A percentile compares a stretch with the other conserved stretches of the same genome.
Conservation (phyloP, 2,888 invertebrate species). For the Trissolcus brochymenae region DNA sequence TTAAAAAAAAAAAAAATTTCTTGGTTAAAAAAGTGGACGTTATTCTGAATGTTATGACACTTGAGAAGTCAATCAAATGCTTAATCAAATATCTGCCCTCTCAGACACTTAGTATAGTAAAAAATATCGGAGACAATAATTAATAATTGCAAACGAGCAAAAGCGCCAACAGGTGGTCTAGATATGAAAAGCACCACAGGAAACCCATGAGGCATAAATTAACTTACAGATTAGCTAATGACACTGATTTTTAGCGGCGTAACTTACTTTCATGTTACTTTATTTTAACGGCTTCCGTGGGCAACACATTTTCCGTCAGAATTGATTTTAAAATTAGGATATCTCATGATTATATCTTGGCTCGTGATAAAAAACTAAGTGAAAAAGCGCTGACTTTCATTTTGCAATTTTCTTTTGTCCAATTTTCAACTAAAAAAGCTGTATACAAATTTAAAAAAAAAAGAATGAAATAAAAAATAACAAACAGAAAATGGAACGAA, state of each 20-base stretch:
- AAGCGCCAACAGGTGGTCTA: conserved; percentile 37
- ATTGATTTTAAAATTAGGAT: neutral
- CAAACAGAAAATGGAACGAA: no score
- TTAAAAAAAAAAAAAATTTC: no score
- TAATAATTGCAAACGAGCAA: conserved; percentile 29
- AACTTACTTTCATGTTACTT: neutral
- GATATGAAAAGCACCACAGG: conserved; percentile 23
- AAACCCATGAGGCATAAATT: conserved; percentile 13
- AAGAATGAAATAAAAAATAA: no score
- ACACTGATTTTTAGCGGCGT: conserved; percentile 12
- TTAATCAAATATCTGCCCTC: conserved; percentile 19
- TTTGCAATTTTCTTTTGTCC: no score
- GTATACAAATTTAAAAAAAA: no score
- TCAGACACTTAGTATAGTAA: conserved; percentile 14
- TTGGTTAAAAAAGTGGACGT: neutral
- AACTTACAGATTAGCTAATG: conserved; percentile 2
- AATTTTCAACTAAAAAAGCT: no score
- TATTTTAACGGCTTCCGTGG: neutral
- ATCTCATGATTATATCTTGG: no score
- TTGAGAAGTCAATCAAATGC: conserved; percentile 14
- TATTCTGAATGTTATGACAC: neutral
- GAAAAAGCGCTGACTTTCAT: conserved; percentile 1
- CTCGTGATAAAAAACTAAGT: neutral
- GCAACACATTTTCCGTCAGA: neutral
- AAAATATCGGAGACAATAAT: conserved; percentile 24